Percentiles rank a stretch among this genome's conserved stretches.
phyloP scores from a whole-genome alignment of 1,140 invertebrate genomes.

The Chrysomallon squamiferum region DNA sequence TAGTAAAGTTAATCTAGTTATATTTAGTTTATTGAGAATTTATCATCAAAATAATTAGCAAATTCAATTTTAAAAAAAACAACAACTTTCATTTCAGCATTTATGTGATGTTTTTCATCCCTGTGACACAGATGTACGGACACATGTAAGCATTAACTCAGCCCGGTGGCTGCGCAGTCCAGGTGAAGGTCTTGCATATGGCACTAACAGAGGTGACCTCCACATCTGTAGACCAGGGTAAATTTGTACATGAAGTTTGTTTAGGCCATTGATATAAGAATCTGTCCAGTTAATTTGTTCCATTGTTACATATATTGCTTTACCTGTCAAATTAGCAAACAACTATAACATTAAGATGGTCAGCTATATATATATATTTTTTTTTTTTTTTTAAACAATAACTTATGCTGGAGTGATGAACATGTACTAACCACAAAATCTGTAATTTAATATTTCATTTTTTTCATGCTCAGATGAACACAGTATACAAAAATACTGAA shows the following conservation, averaged over 20 bases:
- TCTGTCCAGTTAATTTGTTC: not conserved
- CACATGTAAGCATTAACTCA: conserved; percentile 79
- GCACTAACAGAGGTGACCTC: conserved; percentile 82
- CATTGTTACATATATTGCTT: not conserved
- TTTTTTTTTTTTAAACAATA: not conserved
- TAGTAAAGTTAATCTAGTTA: no score
- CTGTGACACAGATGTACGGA: conserved; percentile 64
- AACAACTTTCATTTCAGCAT: conserved; percentile 66
- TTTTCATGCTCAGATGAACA: no score
- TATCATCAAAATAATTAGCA: no score
- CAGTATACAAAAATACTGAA: no score
- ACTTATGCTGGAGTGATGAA: not conserved
- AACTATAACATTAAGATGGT: not conserved
- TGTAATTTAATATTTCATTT: no score
- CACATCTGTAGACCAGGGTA: conserved; percentile 67
- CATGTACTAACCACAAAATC: no score
- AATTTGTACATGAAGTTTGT: conserved; percentile 1
- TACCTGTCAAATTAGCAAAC: not conserved
- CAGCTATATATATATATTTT: not conserved
- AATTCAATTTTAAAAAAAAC: no score
- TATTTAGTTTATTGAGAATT: no score
- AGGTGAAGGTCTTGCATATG: conserved; percentile 84
- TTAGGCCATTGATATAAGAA: not conserved
- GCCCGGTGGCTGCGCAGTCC: conserved; percentile 82
- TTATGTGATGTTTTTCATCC: conserved; percentile 72